Evolutionary conservation across 2,113 vertebrate genomes (phyloP).

Genomic region (Buteo buteo): DNA sequence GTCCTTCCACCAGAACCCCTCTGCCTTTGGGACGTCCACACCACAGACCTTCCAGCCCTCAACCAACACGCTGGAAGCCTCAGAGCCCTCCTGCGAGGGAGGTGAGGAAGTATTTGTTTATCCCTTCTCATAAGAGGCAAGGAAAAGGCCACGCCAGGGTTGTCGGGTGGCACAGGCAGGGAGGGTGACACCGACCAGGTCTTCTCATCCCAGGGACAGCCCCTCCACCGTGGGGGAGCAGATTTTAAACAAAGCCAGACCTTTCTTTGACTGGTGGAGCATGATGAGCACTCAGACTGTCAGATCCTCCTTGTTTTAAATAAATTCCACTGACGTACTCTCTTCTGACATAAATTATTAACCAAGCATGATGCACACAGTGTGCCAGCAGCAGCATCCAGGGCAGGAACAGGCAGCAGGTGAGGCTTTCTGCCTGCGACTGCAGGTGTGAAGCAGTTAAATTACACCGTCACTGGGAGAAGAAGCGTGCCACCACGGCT

Average conservation of each 20-base stretch:
- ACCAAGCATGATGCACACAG: neutral
- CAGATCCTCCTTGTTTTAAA: conserved; percentile 1
- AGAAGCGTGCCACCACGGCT: neutral
- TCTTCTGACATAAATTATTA: neutral
- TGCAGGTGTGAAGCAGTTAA: neutral
- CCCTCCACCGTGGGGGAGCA: fast-evolving
- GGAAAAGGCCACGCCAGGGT: neutral
- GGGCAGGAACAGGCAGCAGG: neutral
- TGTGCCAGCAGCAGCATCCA: neutral
- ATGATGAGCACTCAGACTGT: neutral
- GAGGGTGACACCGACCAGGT: neutral
- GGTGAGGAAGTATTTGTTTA: neutral
- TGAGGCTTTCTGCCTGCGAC: neutral
- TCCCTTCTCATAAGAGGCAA: neutral
- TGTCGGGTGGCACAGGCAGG: neutral
- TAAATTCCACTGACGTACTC: neutral
- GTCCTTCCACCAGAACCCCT: neutral
- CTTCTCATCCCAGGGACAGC: neutral
- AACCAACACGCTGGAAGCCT: fast-evolving
- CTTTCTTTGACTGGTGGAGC: neutral
- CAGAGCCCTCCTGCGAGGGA: neutral
- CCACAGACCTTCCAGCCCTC: neutral
- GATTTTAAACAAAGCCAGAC: neutral
- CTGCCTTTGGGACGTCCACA: neutral
- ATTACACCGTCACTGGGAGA: neutral